Conservation (phyloP, 2,888 invertebrate species). For the Agrotis segetum region DNA sequence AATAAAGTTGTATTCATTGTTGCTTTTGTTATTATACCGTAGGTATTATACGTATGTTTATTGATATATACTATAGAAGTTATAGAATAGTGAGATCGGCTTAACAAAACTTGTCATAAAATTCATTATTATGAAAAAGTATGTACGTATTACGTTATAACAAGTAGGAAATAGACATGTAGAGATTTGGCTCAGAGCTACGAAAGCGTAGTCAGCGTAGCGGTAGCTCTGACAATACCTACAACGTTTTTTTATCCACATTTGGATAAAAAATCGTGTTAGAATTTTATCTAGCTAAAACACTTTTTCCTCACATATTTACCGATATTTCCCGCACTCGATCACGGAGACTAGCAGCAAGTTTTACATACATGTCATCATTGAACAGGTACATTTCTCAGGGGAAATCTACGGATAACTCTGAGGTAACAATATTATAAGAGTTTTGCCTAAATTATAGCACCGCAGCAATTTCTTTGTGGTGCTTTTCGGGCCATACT, state of each 20-base stretch:
- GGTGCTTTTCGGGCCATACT: constrained; percentile 26
- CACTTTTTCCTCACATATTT: constrained; percentile 23
- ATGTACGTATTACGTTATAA: neutral
- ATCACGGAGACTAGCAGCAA: constrained; percentile 47
- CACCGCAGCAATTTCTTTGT: constrained; percentile 44
- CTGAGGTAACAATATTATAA: constrained; percentile 64
- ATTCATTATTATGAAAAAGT: neutral
- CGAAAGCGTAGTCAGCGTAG: neutral
- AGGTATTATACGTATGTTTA: too few species aligned
- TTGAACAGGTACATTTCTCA: constrained; percentile 58
- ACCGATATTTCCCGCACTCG: constrained; percentile 50
- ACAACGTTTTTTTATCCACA: neutral
- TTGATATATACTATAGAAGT: too few species aligned
- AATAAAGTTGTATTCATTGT: neutral
- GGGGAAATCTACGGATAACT: constrained; percentile 65
- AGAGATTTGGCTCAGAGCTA: neutral
- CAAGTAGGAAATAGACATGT: neutral
- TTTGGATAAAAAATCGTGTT: neutral
- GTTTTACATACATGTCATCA: constrained; percentile 61
- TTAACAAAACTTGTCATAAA: too few species aligned
- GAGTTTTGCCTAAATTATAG: constrained; percentile 66
- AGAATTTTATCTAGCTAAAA: neutral
- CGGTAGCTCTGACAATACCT: neutral
- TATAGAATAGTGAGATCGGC: neutral
- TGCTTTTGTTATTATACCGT: neutral